Conservation (phyloP, 2,888 invertebrate genomes). For the Nineta flava region DNA sequence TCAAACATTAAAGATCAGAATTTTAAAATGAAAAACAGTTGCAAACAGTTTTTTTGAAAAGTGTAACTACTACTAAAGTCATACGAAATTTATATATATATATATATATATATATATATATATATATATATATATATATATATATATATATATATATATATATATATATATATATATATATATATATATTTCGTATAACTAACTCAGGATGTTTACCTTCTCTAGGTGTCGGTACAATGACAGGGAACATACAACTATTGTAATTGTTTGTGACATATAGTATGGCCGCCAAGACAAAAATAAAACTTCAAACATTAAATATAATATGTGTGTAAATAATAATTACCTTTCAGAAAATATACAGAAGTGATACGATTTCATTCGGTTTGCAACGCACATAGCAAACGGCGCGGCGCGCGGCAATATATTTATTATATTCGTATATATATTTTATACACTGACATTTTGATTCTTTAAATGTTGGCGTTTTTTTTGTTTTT, state of each 20-base stretch:
- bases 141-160: neutral
- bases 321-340: neutral
- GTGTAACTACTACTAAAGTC: no score
- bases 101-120: neutral
- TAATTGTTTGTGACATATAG: constrained; percentile 4
- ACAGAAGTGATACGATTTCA: no score
- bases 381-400: no score
- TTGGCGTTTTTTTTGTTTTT: no score
- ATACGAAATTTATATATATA: neutral
- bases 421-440: no score
- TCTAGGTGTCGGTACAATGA: constrained; percentile 2
- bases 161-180: neutral
- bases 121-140: neutral
- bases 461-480: no score
- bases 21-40: no score
- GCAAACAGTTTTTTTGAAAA: no score
- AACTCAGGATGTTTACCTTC: constrained; percentile 3
- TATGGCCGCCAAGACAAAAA: constrained; percentile 1
- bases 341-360: no score
- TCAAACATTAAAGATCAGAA: no score
- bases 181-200: neutral
- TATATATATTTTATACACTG: no score
- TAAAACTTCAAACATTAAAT: neutral
- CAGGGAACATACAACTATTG: constrained; percentile 1
- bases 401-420: no score